Conservation (phyloP, 2,797 vertebrate species). For the Furcifer pardalis region DNA sequence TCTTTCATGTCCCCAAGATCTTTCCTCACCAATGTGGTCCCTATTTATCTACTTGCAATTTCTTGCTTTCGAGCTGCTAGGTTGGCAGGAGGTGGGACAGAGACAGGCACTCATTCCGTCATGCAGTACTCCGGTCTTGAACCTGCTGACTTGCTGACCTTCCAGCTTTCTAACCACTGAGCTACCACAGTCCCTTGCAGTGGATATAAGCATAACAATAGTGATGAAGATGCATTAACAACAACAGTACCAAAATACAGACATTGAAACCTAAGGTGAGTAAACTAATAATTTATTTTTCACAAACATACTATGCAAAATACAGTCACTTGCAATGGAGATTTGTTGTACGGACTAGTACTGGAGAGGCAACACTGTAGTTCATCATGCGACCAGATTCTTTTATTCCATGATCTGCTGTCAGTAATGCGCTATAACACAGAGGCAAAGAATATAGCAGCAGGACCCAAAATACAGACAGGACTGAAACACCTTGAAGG, state of each 20-base stretch:
- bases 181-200: no score
- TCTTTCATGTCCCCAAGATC: no score
- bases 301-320: neutral
- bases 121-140: no score
- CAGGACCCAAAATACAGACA: neutral
- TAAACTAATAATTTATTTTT: conserved; percentile 11
- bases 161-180: no score
- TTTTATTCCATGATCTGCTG: neutral
- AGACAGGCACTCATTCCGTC: no score
- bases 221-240: neutral
- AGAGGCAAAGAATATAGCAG: neutral
- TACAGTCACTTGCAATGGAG: neutral
- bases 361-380: no score
- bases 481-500: neutral
- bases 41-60: no score
- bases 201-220: no score
- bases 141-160: no score
- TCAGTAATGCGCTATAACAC: neutral
- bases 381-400: neutral
- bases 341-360: neutral
- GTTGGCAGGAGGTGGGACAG: no score
- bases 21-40: no score
- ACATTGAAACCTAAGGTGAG: neutral
- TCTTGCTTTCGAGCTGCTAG: no score
- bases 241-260: neutral